Evolutionary conservation across 1,140 invertebrate genomes (phyloP).

Genomic region (Vanessa atalanta): DNA sequence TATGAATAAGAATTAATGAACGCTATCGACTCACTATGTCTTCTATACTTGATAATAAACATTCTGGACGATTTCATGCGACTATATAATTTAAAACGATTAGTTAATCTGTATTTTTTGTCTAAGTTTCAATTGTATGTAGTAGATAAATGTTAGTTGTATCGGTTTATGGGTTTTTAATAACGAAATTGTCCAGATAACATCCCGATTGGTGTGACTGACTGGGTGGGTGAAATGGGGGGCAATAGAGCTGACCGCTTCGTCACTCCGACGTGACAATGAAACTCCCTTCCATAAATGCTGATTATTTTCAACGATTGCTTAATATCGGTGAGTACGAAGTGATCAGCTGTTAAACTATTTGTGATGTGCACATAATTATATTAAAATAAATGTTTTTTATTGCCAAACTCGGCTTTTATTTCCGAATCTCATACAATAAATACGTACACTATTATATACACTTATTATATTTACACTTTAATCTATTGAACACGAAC

Average conservation of each 20-base stretch:
- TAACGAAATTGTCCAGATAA: constrained; percentile 23
- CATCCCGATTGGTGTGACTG: constrained; percentile 13
- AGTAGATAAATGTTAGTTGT: background rate
- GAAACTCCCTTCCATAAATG: too few relatives aligned
- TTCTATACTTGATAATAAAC: too few relatives aligned
- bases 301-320: too few relatives aligned
- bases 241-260: constrained; percentile 9
- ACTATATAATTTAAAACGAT: background rate
- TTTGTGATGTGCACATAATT: constrained; percentile 40
- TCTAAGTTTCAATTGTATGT: background rate
- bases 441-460: constrained; percentile 52
- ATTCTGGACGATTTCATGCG: background rate
- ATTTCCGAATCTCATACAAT: constrained; percentile 67
- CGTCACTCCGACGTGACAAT: background rate
- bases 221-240: constrained; percentile 17
- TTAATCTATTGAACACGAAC: constrained; percentile 39
- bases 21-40: too few relatives aligned
- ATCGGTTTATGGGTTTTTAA: constrained; percentile 4
- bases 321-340: constrained; percentile 7
- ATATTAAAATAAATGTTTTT: constrained; percentile 72
- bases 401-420: constrained; percentile 71
- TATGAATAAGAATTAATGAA: background rate
- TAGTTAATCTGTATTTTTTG: background rate
- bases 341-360: constrained; percentile 23
- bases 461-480: constrained; percentile 19